Evolutionary conservation across 2,113 vertebrate genomes (phyloP).

Genomic region (Cephalophus harveyi): DNA sequence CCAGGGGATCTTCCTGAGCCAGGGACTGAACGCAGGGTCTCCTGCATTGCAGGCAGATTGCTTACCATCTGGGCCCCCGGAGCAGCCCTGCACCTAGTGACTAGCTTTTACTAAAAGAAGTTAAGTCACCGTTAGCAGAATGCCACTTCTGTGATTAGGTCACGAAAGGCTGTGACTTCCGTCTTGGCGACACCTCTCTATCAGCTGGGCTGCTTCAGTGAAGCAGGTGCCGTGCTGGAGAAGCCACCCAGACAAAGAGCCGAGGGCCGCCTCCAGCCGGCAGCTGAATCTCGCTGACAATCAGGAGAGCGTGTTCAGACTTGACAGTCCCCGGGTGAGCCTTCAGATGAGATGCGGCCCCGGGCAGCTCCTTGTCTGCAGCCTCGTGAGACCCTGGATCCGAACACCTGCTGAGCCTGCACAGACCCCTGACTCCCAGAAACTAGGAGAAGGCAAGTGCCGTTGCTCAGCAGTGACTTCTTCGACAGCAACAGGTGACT

Average conservation of each 20-base stretch:
- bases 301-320: fast-evolving
- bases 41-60: neutral
- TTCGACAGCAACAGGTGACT: fast-evolving
- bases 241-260: fast-evolving
- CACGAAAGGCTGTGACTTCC: too few relatives aligned
- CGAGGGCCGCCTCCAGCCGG: fast-evolving
- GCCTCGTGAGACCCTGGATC: neutral
- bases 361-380: fast-evolving
- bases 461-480: fast-evolving
- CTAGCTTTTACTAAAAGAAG: neutral
- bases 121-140: neutral
- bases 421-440: too few relatives aligned
- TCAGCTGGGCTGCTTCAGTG: too few relatives aligned
- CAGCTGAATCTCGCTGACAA: neutral
- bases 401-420: fast-evolving
- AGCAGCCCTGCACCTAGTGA: neutral
- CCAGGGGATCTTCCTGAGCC: neutral
- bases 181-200: neutral
- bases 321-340: fast-evolving
- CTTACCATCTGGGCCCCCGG: neutral
- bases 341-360: neutral
- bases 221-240: neutral
- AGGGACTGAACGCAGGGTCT: neutral
- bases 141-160: neutral
- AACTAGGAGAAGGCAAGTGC: fast-evolving